These are phyloP conservation scores for Hemiscyllium ocellatum DNA, from an alignment of 2,113 vertebrate species.

Conservation along the genomic window DNA sequence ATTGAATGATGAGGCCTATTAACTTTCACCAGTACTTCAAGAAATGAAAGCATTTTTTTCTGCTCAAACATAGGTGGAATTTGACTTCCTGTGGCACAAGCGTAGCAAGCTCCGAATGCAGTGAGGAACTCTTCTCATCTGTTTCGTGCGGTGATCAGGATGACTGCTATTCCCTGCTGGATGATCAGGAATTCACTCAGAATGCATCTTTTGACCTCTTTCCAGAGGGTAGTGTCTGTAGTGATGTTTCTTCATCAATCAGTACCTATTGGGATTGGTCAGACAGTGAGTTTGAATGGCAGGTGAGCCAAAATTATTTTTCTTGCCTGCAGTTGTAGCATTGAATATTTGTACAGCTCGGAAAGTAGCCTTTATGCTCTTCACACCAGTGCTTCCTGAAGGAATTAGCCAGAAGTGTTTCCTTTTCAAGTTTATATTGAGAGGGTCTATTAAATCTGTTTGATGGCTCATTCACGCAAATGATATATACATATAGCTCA, in stretches of 20 bases:
- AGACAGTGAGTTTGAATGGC: slow-evolving; percentile 98
- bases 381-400: not conserved
- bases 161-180: slow-evolving; percentile 88
- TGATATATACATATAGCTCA: not conserved
- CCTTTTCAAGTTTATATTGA: not conserved
- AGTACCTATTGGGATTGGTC: slow-evolving; percentile 99
- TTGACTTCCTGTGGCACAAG: slow-evolving; percentile 94
- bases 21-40: not conserved
- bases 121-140: slow-evolving; percentile 91
- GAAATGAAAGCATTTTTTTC: slow-evolving; percentile 34
- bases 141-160: slow-evolving; percentile 96
- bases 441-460: not conserved
- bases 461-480: not conserved
- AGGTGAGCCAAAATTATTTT: slow-evolving; percentile 61
- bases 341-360: not conserved
- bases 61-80: slow-evolving; percentile 71
- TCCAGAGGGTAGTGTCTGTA: slow-evolving; percentile 94
- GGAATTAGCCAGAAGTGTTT: not conserved
- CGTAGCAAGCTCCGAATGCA: slow-evolving; percentile 95
- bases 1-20: not conserved
- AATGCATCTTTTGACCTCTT: slow-evolving; percentile 81
- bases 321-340: slow-evolving; percentile 2
- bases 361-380: not conserved
- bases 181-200: slow-evolving; percentile 85
- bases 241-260: slow-evolving; percentile 96